Evolutionary conservation across 2,888 invertebrate genomes (phyloP).

Genomic region (Eupithecia insigniata): DNA sequence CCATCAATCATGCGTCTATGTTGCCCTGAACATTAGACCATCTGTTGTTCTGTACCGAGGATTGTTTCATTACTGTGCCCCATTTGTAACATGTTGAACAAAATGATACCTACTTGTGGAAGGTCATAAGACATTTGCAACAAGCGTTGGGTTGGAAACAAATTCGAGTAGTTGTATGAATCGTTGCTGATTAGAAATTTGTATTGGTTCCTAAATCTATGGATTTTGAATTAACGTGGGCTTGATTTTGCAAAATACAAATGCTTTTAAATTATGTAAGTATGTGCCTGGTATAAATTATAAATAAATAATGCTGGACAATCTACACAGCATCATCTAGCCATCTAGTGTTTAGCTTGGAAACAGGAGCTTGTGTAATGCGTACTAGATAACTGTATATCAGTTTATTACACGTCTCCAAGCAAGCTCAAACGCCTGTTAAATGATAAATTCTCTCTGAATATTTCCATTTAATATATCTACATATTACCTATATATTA

Average conservation of each 20-base stretch:
- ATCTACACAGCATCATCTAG: background rate
- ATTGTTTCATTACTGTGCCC: background rate
- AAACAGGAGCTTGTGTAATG: no score
- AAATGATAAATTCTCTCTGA: no score
- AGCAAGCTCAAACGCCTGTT: no score
- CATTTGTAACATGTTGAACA: background rate
- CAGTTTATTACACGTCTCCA: no score
- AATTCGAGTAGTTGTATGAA: background rate
- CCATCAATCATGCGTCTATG: slow-evolving; percentile 6
- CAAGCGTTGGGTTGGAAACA: background rate
- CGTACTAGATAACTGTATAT: no score
- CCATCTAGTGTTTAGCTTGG: no score
- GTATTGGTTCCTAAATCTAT: background rate
- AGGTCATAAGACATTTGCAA: background rate
- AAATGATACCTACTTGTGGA: background rate
- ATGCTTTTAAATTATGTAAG: background rate
- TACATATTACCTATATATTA: no score
- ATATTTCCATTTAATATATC: no score
- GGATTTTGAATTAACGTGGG: background rate
- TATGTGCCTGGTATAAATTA: background rate
- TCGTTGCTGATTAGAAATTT: background rate
- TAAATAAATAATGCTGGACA: background rate
- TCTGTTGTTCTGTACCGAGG: background rate
- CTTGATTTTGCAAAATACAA: background rate
- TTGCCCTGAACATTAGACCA: slow-evolving; percentile 12